phyloP scores from a whole-genome alignment of 2,797 vertebrate species.

The Spinibarbus caldwelli region DNA sequence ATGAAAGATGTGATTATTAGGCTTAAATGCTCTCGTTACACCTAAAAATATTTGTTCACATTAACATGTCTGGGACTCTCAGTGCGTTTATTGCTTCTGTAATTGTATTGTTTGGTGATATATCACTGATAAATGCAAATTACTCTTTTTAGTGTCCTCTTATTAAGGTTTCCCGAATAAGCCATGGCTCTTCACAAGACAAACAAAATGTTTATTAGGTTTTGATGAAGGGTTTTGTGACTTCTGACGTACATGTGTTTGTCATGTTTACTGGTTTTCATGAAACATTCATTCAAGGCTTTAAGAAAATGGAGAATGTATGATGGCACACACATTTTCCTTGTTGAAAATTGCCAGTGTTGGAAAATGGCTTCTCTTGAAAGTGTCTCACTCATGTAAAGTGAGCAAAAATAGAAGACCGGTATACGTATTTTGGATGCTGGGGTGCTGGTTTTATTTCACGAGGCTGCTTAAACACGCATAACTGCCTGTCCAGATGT shows the following conservation, averaged over 20 bases:
- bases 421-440: background rate
- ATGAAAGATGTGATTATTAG: constrained; percentile 43
- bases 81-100: constrained; percentile 37
- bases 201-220: constrained; percentile 47
- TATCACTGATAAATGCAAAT: constrained; percentile 31
- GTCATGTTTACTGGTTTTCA: constrained; percentile 51
- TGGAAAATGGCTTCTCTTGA: constrained; percentile 3
- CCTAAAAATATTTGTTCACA: constrained; percentile 25
- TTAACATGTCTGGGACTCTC: constrained; percentile 18
- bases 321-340: constrained; percentile 47
- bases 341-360: constrained; percentile 31
- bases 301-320: constrained; percentile 38
- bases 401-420: background rate
- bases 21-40: constrained; percentile 25
- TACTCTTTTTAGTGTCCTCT: constrained; percentile 8
- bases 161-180: constrained; percentile 38
- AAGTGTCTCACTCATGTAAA: too few relatives aligned
- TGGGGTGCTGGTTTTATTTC: background rate
- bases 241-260: constrained; percentile 48
- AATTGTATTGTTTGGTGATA: constrained; percentile 39
- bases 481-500: background rate
- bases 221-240: constrained; percentile 19
- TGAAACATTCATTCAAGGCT: constrained; percentile 58
- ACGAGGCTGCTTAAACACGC: background rate
- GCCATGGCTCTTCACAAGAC: constrained; percentile 44